Percentiles rank a stretch among this genome's conserved stretches.
Conservation (phyloP, 1,140 invertebrate species). For the Pseudomyrmex pallidus region DNA sequence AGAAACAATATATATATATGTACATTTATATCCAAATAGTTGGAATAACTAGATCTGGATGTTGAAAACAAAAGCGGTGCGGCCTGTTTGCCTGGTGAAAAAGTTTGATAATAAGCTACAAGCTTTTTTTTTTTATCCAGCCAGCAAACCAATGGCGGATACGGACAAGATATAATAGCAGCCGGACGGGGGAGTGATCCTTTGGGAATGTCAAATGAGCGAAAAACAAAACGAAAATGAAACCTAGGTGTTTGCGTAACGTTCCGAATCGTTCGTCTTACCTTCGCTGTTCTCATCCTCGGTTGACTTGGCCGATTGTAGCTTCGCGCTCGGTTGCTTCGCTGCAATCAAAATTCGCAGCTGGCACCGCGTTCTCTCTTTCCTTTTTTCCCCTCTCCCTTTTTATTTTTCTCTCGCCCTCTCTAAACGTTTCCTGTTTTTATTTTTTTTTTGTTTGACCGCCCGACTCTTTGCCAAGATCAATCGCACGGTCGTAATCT, state of each 20-base stretch:
- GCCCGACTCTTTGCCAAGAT: constrained; percentile 2
- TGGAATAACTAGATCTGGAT: background rate
- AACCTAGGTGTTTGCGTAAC: constrained; percentile 64
- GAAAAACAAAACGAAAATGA: constrained; percentile 64
- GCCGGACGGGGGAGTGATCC: background rate
- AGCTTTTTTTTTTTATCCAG: constrained; percentile 17
- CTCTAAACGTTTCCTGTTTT: background rate
- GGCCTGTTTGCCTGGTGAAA: background rate
- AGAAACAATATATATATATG: background rate
- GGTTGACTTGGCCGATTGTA: constrained; percentile 85
- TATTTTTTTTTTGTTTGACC: background rate
- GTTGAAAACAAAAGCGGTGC: background rate
- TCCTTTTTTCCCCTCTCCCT: background rate
- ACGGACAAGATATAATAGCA: constrained; percentile 22
- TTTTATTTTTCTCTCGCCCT: constrained; percentile 2
- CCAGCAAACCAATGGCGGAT: constrained; percentile 36
- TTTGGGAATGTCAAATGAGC: constrained; percentile 35
- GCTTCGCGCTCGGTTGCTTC: constrained; percentile 84
- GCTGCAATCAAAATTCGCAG: constrained; percentile 85
- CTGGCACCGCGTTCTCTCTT: constrained; percentile 78
- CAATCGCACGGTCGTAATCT: background rate
- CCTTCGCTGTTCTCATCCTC: constrained; percentile 85
- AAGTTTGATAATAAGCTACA: constrained; percentile 30
- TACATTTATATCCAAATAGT: background rate
- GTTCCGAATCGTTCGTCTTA: constrained; percentile 80